Evolutionary conservation across 2,888 invertebrate species (phyloP).

Genomic region (Tinea trinotella): DNA sequence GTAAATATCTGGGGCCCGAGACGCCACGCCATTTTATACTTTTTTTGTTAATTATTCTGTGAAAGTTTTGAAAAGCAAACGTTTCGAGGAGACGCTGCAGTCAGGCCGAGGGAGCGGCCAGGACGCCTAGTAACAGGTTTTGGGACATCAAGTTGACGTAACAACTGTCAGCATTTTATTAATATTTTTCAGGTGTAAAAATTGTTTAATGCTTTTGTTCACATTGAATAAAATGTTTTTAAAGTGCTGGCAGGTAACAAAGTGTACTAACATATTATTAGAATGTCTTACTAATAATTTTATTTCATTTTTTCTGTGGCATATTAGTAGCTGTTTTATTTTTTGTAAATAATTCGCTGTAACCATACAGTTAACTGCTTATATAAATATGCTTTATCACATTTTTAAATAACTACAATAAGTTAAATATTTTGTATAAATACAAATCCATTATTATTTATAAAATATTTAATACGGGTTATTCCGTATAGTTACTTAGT

Average conservation of each 20-base stretch:
- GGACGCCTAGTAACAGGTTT: conserved; percentile 59
- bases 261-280: background rate
- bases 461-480: background rate
- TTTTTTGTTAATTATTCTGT: conserved; percentile 45
- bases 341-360: background rate
- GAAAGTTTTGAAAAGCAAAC: conserved; percentile 64
- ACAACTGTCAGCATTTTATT: conserved; percentile 11
- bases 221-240: conserved; percentile 1
- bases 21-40: conserved; percentile 65
- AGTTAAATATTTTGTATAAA: background rate
- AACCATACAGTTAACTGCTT: background rate
- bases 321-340: conserved; percentile 1
- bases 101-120: conserved; percentile 71
- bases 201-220: background rate
- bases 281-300: background rate
- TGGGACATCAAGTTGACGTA: conserved; percentile 50
- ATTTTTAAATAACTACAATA: background rate
- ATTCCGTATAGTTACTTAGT: conserved; percentile 16
- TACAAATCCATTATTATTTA: background rate
- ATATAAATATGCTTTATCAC: background rate
- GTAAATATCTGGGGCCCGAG: conserved; percentile 85
- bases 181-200: background rate
- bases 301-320: conserved; percentile 4
- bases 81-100: conserved; percentile 69
- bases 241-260: background rate